Conservation (phyloP, 2,888 invertebrate species). For the Drosophila hamatofila region DNA sequence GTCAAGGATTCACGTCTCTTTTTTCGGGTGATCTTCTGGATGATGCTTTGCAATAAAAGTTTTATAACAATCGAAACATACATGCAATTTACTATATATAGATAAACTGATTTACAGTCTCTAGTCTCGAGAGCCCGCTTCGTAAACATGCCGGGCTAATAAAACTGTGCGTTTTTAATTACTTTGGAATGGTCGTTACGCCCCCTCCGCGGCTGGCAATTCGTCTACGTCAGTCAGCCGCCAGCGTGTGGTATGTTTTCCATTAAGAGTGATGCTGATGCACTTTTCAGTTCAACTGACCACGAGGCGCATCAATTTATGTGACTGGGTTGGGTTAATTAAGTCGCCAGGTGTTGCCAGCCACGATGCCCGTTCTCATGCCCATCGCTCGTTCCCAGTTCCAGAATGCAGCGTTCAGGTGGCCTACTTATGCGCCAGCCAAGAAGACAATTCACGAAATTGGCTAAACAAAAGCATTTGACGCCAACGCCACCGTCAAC, state of each 20-base stretch:
- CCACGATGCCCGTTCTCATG: slow-evolving; percentile 15
- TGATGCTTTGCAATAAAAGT: slow-evolving; percentile 28
- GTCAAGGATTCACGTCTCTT: slow-evolving; percentile 29
- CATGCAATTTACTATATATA: slow-evolving; percentile 37
- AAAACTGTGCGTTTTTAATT: slow-evolving; percentile 67
- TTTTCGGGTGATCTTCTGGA: slow-evolving; percentile 4
- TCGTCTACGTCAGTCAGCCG: slow-evolving; percentile 72
- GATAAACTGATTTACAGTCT: slow-evolving; percentile 34
- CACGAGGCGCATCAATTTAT: slow-evolving; percentile 68
- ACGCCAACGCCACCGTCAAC: slow-evolving; percentile 51
- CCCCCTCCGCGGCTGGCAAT: slow-evolving; percentile 60
- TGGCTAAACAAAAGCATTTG: slow-evolving; percentile 24
- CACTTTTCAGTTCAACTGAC: slow-evolving; percentile 58
- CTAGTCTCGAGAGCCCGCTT: slow-evolving; percentile 7
- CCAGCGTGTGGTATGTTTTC: slow-evolving; percentile 29
- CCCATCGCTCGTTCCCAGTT: not conserved
- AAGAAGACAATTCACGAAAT: slow-evolving; percentile 40
- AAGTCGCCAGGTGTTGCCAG: slow-evolving; percentile 66
- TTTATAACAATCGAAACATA: slow-evolving; percentile 37
- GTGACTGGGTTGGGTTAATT: slow-evolving; percentile 64
- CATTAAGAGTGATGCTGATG: slow-evolving; percentile 55
- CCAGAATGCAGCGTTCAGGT: slow-evolving; percentile 30
- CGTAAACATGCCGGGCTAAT: slow-evolving; percentile 28
- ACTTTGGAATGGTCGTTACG: slow-evolving; percentile 58
- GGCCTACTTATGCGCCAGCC: slow-evolving; percentile 45